Evolutionary conservation across 2,888 invertebrate genomes (phyloP), one percentile per base, ranked within the genome.

Genomic region (Operophtera brumata): DNA sequence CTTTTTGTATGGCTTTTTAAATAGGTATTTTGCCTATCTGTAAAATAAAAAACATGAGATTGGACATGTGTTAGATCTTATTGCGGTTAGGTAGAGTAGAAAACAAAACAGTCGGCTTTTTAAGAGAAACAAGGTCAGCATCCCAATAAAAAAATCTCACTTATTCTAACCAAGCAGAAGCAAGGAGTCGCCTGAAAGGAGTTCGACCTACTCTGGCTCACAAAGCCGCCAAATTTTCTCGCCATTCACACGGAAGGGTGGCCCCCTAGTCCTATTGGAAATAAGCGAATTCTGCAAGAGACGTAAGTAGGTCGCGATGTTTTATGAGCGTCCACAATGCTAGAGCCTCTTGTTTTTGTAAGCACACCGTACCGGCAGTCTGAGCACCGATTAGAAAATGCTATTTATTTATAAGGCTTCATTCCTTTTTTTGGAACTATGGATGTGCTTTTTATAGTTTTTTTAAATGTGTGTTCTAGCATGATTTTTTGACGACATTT

Each of bases 241-340:
- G 67, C 75, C 73, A 77, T 82, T 79, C 78, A 76, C 71, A 74
- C 68, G 71, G 74, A 75, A 74, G 73, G 73, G 63, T 66, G 70
- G 64, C 65, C 67, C 65, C 66, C 61, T 67, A 68, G 61, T 69
- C 70, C 73, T 74, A 78, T 81, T 80, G 77, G 80, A 79, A 84
- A 82, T 84, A 76, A 73, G 74, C 71, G 72, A 77, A 72, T 75
- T 76, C 82, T 84, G 84, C 68, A 62, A 47, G 53, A 61, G 82
- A 85, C 85, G 69, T 80, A 85, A 83, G 71, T 84, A 77, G 86
- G 86, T 80, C 85, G 74, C 67, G 69, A 66, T 80, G 73, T 77
- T 85, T 85, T 79, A 82, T 76, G 66, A 70, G 69, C 69, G 54
- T 50, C 47, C 45, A 49, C 54, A 50, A 52, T 58, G 49, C 48